Evolutionary conservation across 2,113 vertebrate species (phyloP), one percentile per base, ranked within the genome.

Genomic region (Aegotheles bennettii): DNA sequence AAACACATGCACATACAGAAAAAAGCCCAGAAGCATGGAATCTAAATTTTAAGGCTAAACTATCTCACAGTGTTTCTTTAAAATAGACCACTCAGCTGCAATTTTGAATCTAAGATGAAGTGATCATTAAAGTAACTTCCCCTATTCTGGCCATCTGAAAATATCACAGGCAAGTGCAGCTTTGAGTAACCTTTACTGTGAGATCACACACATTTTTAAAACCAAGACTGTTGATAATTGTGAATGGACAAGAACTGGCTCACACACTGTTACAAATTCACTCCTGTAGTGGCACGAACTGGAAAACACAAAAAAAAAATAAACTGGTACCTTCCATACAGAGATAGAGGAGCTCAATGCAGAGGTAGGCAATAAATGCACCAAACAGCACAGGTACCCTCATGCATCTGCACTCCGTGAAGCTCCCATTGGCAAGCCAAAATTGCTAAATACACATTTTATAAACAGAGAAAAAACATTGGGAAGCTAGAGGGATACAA

Each of bases 331-430:
- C 10, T 80, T 56, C 67, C 3, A 7, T 19, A 40, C 20, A 47
- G 43, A 81, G 23, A 26, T 4, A n/a, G 17, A 81, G 38, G 10
- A 79, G 70, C 40, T 76, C n/a, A 60, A 0, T 16, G n/a, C 14
- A 87, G 75, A 51, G 8, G 54, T 0, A 43, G 14, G 61, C n/a
- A 68, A 35, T 15, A 73, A 73, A 82, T 16, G 15, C 53, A 73
- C 9, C 16, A 20, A 71, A 43, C 23, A 25, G 17, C 40, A 43
- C 6, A 17, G 57, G 13, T 20, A 31, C 11, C 35, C 17, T 71
- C 51, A n/a, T 54, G 19, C 54, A 76, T 3, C 17, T 43, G 51
- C 42, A 25, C 35, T 0, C 0, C 7, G 33, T 21, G 42, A 73
- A 53, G 64, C 24, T 38, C 57, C 40, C 48, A 36, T 2, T 4